Evolutionary conservation across 1,140 invertebrate species (phyloP).

Genomic region (Muscidifurax raptorellus): DNA sequence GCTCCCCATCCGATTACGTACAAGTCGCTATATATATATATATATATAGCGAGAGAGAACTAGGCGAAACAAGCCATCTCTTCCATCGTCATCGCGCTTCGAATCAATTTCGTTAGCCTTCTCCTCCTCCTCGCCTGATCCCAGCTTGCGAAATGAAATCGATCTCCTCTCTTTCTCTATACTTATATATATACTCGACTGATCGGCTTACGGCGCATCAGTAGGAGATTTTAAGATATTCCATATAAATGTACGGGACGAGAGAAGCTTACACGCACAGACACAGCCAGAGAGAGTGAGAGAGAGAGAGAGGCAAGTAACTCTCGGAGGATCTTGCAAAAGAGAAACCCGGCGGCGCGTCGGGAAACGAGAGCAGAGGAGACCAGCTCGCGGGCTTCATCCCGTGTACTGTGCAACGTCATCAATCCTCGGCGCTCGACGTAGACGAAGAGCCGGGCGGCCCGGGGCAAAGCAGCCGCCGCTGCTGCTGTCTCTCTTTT

Average conservation of each 20-base stretch:
- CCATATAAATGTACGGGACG: constrained; percentile 57
- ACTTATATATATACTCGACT: not conserved
- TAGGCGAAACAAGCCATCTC: not conserved
- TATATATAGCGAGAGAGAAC: too few relatives aligned
- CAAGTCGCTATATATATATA: not conserved
- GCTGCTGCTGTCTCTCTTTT: constrained; percentile 41
- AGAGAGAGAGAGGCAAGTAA: too few relatives aligned
- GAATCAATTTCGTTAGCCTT: constrained; percentile 34
- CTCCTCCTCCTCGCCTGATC: not conserved
- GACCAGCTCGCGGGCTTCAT: constrained; percentile 49
- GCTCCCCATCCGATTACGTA: not conserved
- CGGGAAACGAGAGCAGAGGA: constrained; percentile 28
- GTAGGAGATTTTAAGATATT: constrained; percentile 59
- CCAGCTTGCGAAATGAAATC: constrained; percentile 19
- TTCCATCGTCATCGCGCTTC: constrained; percentile 25
- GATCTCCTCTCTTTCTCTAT: not conserved
- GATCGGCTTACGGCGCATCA: not conserved
- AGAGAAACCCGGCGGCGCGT: constrained; percentile 31
- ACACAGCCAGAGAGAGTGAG: too few relatives aligned
- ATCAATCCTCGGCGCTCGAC: constrained; percentile 53
- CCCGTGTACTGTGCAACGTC: constrained; percentile 31
- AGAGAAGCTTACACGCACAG: not conserved
- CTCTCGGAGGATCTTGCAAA: not conserved
- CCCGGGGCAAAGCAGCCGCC: constrained; percentile 57
- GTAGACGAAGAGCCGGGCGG: constrained; percentile 61